Evolutionary conservation across 1,140 invertebrate genomes (phyloP), one percentile per base, ranked within the genome.

Genomic region (Pseudomyrmex pallidus): DNA sequence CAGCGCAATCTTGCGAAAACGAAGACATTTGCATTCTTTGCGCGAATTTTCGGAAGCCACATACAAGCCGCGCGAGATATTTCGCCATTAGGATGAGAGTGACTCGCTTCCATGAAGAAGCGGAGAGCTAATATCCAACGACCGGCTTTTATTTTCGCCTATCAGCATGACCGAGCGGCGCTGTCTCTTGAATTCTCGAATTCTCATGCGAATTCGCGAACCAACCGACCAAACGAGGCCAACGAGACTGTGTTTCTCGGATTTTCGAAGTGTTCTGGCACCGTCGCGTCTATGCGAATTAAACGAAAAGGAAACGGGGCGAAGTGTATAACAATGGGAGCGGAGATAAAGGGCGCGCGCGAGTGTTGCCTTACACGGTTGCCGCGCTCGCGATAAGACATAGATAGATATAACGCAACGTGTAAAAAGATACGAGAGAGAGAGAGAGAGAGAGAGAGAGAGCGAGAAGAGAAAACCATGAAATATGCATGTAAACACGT

Each of bases 31-130:
- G 52, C 76, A 73, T 73, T 67, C 57, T 46, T 22, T 46, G 62
- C 66, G 52, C 54, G 35, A 35, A 82, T 74, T 68, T 73, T 85
- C 73, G 50, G 17, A 13, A 82, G 17, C 54, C 85, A 10, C 22
- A 35, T 17, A 48, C 44, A 35, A 15, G 7, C 15, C 20, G 54
- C 15, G 17, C 1, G 15, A 52, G 59, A 56, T 10, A 7, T 13
- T 77, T 44, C 17, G 61, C 63, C n/a, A 52, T 8, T 35, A 0
- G 35, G 48, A 22, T 1, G 1, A 12, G 13, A 44, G 7, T 17
- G 13, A 46, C 1, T 13, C 35, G 17, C 12, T 15, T n/a, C 8
- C 20, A 1, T 25, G 20, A 56, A 67, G 35, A 15, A 54, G 12
- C 62, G 1, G 35, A 35, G 9, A 77, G 13, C 50, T 77, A 56